Evolutionary conservation across 1,140 invertebrate genomes (phyloP).

Genomic region (Steinernema khuongi): DNA sequence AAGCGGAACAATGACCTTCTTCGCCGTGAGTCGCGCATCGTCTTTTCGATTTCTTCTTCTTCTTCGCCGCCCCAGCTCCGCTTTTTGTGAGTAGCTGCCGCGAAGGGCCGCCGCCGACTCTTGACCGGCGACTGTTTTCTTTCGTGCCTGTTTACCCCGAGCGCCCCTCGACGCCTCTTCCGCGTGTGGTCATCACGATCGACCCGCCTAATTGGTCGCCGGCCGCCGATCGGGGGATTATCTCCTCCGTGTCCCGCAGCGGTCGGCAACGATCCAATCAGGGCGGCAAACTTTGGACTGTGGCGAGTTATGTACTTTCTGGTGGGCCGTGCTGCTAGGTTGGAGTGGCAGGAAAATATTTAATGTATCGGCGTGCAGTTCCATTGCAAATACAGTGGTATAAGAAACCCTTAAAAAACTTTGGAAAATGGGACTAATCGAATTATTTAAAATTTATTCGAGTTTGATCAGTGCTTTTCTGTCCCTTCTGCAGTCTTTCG

Average conservation of each 20-base stretch:
- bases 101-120: conserved; percentile 3
- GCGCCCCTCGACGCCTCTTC: background rate
- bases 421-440: no score
- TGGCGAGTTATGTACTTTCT: background rate
- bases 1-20: conserved; percentile 15
- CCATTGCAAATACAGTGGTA: no score
- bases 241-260: background rate
- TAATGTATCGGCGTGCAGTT: background rate
- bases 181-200: background rate
- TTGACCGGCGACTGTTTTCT: background rate
- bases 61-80: background rate
- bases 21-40: background rate
- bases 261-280: background rate
- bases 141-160: background rate
- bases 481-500: no score
- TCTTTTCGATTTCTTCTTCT: no score
- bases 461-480: no score
- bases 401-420: no score
- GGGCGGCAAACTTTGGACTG: background rate
- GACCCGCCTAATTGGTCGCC: background rate
- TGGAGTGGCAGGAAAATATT: background rate
- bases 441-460: no score
- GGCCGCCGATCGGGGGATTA: no score
- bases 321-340: background rate
- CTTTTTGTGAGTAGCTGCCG: background rate